Conservation (phyloP, 2,888 invertebrate species). For the Hyalella azteca region DNA sequence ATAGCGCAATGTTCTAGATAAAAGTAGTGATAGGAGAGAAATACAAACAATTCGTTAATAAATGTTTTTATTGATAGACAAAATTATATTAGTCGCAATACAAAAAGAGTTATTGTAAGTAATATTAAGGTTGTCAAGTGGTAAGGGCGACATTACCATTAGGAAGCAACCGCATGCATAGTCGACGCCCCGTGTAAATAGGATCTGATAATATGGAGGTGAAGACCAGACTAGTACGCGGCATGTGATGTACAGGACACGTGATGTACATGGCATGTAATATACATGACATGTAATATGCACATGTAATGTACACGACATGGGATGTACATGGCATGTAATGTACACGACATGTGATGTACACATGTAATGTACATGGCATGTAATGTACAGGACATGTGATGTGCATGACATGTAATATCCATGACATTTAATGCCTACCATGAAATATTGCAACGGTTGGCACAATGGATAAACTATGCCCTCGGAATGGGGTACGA, state of each 20-base stretch:
- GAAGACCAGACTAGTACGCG: no score
- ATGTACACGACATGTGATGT: no score
- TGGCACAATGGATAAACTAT: no score
- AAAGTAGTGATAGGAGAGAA: not conserved
- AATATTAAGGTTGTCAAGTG: constrained; percentile 37
- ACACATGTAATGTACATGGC: not conserved
- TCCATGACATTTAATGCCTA: not conserved
- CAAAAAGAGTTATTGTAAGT: constrained; percentile 57
- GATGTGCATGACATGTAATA: no score
- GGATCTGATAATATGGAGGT: no score
- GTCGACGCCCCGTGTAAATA: no score
- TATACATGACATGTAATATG: no score
- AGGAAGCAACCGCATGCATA: constrained; percentile 30
- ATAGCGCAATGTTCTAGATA: no score
- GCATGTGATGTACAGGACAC: not conserved
- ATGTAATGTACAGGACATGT: not conserved
- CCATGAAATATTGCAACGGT: no score
- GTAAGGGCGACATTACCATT: constrained; percentile 30
- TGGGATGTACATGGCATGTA: not conserved
- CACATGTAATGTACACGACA: not conserved
- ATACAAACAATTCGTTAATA: constrained; percentile 17
- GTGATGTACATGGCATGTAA: not conserved
- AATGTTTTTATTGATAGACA: constrained; percentile 55
- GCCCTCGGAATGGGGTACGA: no score
- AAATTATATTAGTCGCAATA: constrained; percentile 58